These are phyloP conservation scores for Eurytoma adleriae DNA, from an alignment of 2,888 invertebrate species.

Conservation along the genomic window DNA sequence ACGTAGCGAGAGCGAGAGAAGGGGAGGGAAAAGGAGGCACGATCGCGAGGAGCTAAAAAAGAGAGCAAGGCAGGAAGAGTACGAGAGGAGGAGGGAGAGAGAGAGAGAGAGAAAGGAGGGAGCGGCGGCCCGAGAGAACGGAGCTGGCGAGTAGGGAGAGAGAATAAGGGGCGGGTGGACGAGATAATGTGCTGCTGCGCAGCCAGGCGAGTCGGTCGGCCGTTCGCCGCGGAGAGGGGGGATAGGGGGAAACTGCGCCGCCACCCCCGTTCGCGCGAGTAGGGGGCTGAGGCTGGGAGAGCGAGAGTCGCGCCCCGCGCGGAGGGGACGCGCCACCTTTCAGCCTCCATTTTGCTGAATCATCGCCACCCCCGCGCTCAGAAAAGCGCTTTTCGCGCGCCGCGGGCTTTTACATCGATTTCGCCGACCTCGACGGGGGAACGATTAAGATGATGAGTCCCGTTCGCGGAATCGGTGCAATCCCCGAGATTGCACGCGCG, in stretches of 20 bases:
- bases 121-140: neutral
- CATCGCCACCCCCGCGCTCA: slow-evolving; percentile 2
- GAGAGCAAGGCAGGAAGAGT: neutral
- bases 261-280: slow-evolving; percentile 43
- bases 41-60: neutral
- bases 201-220: slow-evolving; percentile 29
- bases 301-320: slow-evolving; percentile 16
- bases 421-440: neutral
- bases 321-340: slow-evolving; percentile 24
- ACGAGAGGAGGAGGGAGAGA: slow-evolving; percentile 8
- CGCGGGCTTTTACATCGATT: neutral
- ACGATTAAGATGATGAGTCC: neutral
- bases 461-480: too few species aligned
- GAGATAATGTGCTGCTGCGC: slow-evolving; percentile 51
- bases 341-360: slow-evolving; percentile 58
- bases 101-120: slow-evolving; percentile 12
- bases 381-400: slow-evolving; percentile 5
- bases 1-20: neutral
- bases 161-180: slow-evolving; percentile 49
- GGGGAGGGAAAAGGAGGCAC: neutral
- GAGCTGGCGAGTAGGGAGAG: slow-evolving; percentile 29
- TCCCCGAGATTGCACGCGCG: too few species aligned
- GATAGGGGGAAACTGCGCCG: slow-evolving; percentile 27
- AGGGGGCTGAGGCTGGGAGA: slow-evolving; percentile 43
- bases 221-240: neutral